Percentiles rank a stretch among this genome's conserved stretches.
phyloP scores from a whole-genome alignment of 2,113 vertebrate species.

The Mus musculus region DNA sequence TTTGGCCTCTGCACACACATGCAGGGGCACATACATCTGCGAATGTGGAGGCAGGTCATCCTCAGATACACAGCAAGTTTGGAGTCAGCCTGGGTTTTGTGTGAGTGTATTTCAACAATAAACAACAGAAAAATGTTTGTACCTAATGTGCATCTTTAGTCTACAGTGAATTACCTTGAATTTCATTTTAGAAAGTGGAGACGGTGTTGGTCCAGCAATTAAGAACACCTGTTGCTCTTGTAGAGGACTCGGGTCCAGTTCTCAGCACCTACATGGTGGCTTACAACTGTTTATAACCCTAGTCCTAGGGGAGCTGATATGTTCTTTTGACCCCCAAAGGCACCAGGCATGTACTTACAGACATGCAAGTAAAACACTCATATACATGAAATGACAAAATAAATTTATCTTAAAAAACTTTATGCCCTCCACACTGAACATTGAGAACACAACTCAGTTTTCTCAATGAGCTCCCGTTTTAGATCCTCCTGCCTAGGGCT shows the following conservation, averaged over 20 bases:
- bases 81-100: not conserved
- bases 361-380: not conserved
- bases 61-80: not conserved
- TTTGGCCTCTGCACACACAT: not conserved
- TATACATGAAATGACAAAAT: not conserved
- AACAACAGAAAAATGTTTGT: not conserved
- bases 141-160: not conserved
- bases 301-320: not conserved
- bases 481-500: too few relatives aligned
- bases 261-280: not conserved
- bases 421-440: not conserved
- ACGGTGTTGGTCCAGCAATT: not conserved
- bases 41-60: not conserved
- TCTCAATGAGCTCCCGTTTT: not conserved
- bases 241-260: not conserved
- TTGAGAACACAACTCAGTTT: not conserved
- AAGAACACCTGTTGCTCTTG: not conserved
- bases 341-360: not conserved
- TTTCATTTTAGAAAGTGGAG: not conserved
- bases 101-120: not conserved
- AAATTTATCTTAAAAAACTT: not conserved
- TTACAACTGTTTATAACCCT: not conserved
- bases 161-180: not conserved
- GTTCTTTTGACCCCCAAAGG: not conserved
- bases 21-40: not conserved